phyloP scores from a whole-genome alignment of 2,113 vertebrate species.

The Enhydra lutris region DNA sequence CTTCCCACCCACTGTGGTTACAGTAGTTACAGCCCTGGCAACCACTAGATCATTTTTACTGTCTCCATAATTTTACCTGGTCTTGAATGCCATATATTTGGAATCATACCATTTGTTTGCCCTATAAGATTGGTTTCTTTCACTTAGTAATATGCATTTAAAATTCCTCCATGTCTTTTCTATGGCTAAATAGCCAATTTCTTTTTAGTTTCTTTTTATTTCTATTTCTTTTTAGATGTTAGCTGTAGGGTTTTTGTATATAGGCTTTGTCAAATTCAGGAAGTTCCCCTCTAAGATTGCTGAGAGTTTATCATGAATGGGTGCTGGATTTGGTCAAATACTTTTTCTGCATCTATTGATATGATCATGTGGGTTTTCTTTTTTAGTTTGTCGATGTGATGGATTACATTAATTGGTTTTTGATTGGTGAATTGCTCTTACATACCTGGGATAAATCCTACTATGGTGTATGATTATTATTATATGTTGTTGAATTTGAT shows the following conservation, averaged over 20 bases:
- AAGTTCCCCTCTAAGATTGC: background rate
- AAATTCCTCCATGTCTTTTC: background rate
- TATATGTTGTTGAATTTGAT: background rate
- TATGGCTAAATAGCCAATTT: background rate
- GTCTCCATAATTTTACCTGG: background rate
- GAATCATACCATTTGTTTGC: background rate
- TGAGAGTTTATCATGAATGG: background rate
- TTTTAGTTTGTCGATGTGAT: background rate
- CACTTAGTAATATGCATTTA: background rate
- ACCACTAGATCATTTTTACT: background rate
- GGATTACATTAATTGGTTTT: background rate
- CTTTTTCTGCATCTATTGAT: background rate
- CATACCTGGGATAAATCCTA: background rate
- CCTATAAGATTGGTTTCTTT: background rate
- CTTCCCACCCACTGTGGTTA: background rate
- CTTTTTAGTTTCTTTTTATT: background rate
- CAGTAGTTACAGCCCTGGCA: background rate
- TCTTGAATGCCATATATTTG: background rate
- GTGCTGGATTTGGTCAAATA: background rate
- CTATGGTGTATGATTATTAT: background rate
- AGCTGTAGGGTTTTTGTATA: background rate
- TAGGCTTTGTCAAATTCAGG: background rate
- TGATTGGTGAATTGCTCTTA: background rate
- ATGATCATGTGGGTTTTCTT: background rate
- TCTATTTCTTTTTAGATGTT: background rate